phyloP scores from a whole-genome alignment of 2,888 invertebrate species.

The Netelia fuscicornis region DNA sequence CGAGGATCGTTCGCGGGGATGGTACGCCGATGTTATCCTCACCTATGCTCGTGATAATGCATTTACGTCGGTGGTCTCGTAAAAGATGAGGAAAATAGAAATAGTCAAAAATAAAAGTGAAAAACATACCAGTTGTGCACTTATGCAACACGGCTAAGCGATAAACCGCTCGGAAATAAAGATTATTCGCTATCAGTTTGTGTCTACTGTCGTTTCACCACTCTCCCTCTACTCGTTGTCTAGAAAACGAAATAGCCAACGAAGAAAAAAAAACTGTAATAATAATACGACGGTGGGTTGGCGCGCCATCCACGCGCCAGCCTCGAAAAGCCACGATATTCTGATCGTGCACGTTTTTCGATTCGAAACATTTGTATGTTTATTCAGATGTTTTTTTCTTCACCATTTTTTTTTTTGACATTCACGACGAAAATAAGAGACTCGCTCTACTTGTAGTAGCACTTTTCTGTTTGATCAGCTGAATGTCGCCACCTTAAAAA shows the following conservation, averaged over 20 bases:
- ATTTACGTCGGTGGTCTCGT: slow-evolving; percentile 35
- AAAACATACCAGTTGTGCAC: slow-evolving; percentile 62
- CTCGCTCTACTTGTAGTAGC: slow-evolving; percentile 58
- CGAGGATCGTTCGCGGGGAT: slow-evolving; percentile 16
- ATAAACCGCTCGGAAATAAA: slow-evolving; percentile 64
- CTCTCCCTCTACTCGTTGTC: slow-evolving; percentile 31
- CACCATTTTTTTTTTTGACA: slow-evolving; percentile 41
- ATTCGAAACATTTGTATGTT: slow-evolving; percentile 61
- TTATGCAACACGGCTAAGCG: slow-evolving; percentile 62
- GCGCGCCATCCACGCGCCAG: background rate
- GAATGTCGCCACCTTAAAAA: slow-evolving; percentile 72
- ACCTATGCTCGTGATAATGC: slow-evolving; percentile 42
- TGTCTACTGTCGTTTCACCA: slow-evolving; percentile 68
- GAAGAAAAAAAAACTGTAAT: slow-evolving; percentile 1
- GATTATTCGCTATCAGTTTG: slow-evolving; percentile 77
- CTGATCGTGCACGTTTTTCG: slow-evolving; percentile 22
- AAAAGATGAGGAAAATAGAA: background rate
- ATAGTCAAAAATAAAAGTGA: slow-evolving; percentile 10
- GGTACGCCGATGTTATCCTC: slow-evolving; percentile 22
- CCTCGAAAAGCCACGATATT: slow-evolving; percentile 47
- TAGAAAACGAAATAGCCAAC: background rate
- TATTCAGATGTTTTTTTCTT: slow-evolving; percentile 74
- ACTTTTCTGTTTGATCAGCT: slow-evolving; percentile 73
- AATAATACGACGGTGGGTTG: background rate
- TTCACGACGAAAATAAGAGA: slow-evolving; percentile 61